Evolutionary conservation across 2,888 invertebrate genomes (phyloP), one percentile per base, ranked within the genome.

Genomic region (Endotricha flammealis): DNA sequence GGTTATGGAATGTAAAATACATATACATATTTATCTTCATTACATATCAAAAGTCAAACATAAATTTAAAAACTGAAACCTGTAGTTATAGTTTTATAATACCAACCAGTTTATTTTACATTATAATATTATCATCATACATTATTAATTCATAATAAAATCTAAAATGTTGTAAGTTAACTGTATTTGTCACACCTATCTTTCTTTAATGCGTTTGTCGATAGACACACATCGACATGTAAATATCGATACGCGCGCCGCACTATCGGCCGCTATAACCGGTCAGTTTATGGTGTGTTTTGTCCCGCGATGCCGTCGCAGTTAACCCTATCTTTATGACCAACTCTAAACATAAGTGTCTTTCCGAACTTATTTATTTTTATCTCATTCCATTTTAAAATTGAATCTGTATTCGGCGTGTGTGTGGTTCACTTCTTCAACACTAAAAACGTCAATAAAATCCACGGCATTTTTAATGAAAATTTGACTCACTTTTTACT

Each of bases 281-380:
- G 79, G 79, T 68, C 80, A 77, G 67, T 82, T 83, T 82, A 82
- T 79, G 80, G 75, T 82, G 79, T 81, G 85, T 82, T 78, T 81
- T 81, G 81, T 81, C 72, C 75, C 64, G 70, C 74, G 78, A 76
- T 78, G 79, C 78, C 62, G 69, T 74, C 72, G 76, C 83, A 81
- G 83, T 86, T 83, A 82, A 82, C 83, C 83, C 83, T 83, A 85
- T 86, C 85, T 86, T 85, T 86, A 86, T 75, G 83, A 76, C 59
- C 74, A 71, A 58, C 83, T 81, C 83, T 82, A 83, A 83, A 83
- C 86, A 82, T 85, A 82, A 83, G 85, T 82, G 86, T 86, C 83
- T 82, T 71, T 75, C 72, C 64, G 64, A 77, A 77, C 80, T 83
- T 85, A 83, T 85, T 85, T 86, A 83, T 86, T 82, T 81, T 85